A percentile compares a stretch with the other conserved stretches of the same genome.
phyloP scores from a whole-genome alignment of 2,888 invertebrate species.

The Drosophila leonis region DNA sequence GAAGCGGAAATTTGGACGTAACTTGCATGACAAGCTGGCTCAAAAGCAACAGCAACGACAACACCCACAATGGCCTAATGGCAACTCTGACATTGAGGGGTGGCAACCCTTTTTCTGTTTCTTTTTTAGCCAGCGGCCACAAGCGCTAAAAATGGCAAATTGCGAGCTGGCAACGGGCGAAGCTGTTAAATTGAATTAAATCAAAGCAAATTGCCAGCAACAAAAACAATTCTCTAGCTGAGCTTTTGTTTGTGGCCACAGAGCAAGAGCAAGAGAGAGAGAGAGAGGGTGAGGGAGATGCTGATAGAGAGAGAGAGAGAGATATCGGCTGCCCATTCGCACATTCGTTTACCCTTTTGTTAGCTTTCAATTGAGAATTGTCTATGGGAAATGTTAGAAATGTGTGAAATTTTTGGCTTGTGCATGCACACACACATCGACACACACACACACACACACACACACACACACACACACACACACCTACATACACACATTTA shows the following conservation, averaged over 20 bases:
- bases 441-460: neutral
- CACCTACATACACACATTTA: neutral
- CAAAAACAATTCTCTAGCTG: slow-evolving; percentile 53
- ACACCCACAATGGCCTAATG: slow-evolving; percentile 2
- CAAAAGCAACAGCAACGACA: slow-evolving; percentile 7
- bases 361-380: slow-evolving; percentile 37
- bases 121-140: slow-evolving; percentile 19
- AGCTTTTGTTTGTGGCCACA: slow-evolving; percentile 22
- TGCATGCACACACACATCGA: slow-evolving; percentile 1
- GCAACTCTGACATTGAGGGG: slow-evolving; percentile 10
- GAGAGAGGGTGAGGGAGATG: neutral
- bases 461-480: neutral
- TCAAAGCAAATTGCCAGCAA: slow-evolving; percentile 75
- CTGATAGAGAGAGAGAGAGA: neutral
- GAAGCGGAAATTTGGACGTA: slow-evolving; percentile 41
- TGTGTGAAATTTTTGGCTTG: slow-evolving; percentile 37
- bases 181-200: slow-evolving; percentile 77
- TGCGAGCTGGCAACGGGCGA: slow-evolving; percentile 36
- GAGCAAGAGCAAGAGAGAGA: neutral
- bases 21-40: slow-evolving; percentile 31
- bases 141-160: slow-evolving; percentile 63
- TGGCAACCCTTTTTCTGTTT: slow-evolving; percentile 41
- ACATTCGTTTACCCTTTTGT: slow-evolving; percentile 39
- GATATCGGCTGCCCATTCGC: slow-evolving; percentile 6
- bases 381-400: slow-evolving; percentile 46